Evolutionary conservation across 2,113 vertebrate genomes (phyloP), one percentile per base, ranked within the genome.

Genomic region (Oreocharis arfaki): DNA sequence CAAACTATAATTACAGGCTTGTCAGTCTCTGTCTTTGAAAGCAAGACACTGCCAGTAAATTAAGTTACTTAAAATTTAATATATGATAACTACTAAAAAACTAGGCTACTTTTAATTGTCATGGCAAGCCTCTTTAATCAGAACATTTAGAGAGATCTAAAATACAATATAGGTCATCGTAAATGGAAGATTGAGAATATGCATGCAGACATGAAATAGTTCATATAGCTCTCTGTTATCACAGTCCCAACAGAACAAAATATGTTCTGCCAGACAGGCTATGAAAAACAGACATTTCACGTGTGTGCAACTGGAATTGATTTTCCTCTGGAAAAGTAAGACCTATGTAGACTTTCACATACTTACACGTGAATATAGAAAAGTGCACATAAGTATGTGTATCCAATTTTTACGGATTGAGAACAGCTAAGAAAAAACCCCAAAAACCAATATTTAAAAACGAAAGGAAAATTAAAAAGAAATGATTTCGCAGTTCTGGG

Each of bases 291-390:
- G 93, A 87, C 10, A 37, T 93, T 91, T 68, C 0, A 10, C 28
- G 10, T 64, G 57, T 87, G 75, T 75, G 61, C 39, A 89, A 82
- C 57, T 93, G 61, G n/a, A 61, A 82, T 9, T 79, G n/a, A 82
- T 93, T 93, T 91, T 95, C 85, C 49, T 85, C 65, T 95, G 88
- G 82, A 95, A 90, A 95, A 91, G 33, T 35, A 91, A 82, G 49
- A 87, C 44, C 61, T 75, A 42, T 68, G 47, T 35, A 60, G 67
- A 39, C 26, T 87, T 64, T 78, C 35, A 82, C 30, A 47, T 63
- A 37, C 42, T 61, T 67, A 69, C 7, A 59, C 0, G 0, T 63
- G 39, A 78, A 71, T 78, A 56, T 9, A 75, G 13, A 59, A 59
- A 78, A 89, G 50, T 71, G 84, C 7, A 13, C 10, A 15, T 35